Conservation (phyloP, 2,113 vertebrate species). For the Indicator maculatus region DNA sequence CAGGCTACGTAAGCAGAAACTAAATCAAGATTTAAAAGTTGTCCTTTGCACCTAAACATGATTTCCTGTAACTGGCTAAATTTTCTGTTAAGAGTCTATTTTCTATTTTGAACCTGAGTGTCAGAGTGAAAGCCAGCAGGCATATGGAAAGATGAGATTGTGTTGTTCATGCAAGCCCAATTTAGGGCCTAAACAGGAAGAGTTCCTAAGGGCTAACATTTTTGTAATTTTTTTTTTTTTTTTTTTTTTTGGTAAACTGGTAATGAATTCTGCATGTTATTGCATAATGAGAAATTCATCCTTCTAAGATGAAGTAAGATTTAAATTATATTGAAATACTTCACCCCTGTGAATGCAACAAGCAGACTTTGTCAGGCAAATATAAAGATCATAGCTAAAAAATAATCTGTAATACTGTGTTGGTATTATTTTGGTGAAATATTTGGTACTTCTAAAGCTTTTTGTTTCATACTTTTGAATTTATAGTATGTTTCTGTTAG, state of each 20-base stretch:
- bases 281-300: not conserved
- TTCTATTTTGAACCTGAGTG: not conserved
- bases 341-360: not conserved
- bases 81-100: not conserved
- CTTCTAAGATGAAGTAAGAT: not conserved
- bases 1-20: slow-evolving; percentile 3
- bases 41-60: not conserved
- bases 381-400: not conserved
- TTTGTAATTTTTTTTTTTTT: not conserved
- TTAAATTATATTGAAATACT: not conserved
- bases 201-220: not conserved
- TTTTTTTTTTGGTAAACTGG: not conserved
- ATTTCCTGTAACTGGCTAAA: not conserved
- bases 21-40: not conserved
- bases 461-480: not conserved
- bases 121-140: not conserved
- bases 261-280: not conserved
- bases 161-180: not conserved
- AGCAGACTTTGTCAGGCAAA: not conserved
- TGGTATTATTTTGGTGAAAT: not conserved
- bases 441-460: not conserved
- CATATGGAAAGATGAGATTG: not conserved
- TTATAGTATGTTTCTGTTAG: not conserved
- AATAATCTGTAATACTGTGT: not conserved
- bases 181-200: not conserved